Percentiles rank a stretch among this genome's conserved stretches.
Conservation (phyloP, 2,797 vertebrate genomes). For the Sardinella longiceps region DNA sequence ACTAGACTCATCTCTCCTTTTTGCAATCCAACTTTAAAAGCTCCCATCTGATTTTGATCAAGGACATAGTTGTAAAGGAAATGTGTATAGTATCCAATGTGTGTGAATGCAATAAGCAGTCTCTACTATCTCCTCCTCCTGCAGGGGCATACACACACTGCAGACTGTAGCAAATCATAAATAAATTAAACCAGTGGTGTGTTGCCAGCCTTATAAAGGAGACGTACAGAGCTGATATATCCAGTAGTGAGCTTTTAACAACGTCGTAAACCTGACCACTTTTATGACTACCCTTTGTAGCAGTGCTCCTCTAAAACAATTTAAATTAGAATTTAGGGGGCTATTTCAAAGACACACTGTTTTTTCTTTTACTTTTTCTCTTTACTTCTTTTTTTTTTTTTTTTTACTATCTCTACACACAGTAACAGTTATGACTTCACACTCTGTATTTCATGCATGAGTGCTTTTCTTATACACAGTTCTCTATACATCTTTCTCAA, state of each 20-base stretch:
- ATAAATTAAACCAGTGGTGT: background rate
- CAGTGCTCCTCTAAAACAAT: background rate
- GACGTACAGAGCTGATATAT: constrained; percentile 7
- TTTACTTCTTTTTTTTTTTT: background rate
- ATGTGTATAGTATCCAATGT: too few species aligned
- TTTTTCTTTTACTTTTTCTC: background rate
- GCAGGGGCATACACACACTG: background rate
- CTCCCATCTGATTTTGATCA: background rate
- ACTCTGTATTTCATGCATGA: constrained; percentile 41
- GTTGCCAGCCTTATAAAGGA: background rate
- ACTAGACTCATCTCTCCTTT: too few species aligned
- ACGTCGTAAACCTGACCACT: background rate
- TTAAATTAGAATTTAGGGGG: background rate
- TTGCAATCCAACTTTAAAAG: background rate
- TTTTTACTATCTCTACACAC: background rate
- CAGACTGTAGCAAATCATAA: background rate
- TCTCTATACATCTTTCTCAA: background rate
- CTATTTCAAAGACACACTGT: background rate
- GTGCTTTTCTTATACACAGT: constrained; percentile 35
- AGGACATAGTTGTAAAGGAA: background rate
- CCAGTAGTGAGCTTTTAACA: background rate
- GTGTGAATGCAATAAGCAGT: background rate
- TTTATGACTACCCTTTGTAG: background rate
- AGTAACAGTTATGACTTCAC: background rate
- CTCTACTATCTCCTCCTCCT: background rate